Evolutionary conservation across 2,797 vertebrate genomes (phyloP).

Genomic region (Takifugu rubripes): DNA sequence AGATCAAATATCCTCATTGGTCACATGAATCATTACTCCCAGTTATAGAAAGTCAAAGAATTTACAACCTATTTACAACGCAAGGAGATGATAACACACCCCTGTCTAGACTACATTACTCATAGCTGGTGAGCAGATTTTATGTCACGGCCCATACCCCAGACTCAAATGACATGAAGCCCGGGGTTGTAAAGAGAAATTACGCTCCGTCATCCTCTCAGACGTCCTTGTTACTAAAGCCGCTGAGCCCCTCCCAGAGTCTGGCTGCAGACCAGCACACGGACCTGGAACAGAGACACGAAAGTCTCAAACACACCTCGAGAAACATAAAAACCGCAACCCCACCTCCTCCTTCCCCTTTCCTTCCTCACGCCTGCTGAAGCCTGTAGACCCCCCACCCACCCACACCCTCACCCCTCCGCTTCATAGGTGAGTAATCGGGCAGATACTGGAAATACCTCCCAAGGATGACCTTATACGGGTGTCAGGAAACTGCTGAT

Average conservation of each 20-base stretch:
- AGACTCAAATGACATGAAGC: constrained; percentile 14
- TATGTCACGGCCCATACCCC: constrained; percentile 21
- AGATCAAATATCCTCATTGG: too few relatives aligned
- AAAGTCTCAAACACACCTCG: background rate
- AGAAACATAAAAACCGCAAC: background rate
- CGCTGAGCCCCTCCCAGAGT: constrained; percentile 10
- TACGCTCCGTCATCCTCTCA: constrained; percentile 38
- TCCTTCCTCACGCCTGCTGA: constrained; percentile 11
- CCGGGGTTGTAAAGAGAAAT: constrained; percentile 21
- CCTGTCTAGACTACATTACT: constrained; percentile 42
- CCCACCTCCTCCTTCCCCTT: constrained; percentile 9
- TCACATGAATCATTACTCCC: background rate
- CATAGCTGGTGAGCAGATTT: constrained; percentile 27
- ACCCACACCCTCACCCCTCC: constrained; percentile 1
- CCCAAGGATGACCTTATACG: constrained; percentile 58
- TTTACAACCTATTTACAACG: constrained; percentile 10
- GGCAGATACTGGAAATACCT: constrained; percentile 48
- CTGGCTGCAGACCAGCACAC: background rate
- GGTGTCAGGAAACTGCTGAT: constrained; percentile 62
- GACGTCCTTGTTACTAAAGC: constrained; percentile 26
- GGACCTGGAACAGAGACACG: background rate
- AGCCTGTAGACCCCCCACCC: constrained; percentile 2
- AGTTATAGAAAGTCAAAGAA: background rate
- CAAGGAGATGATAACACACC: constrained; percentile 12
- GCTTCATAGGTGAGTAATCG: constrained; percentile 40